A percentile compares a stretch with the other conserved stretches of the same genome.
Conservation (phyloP, 2,113 vertebrate genomes). For the Lathamus discolor region DNA sequence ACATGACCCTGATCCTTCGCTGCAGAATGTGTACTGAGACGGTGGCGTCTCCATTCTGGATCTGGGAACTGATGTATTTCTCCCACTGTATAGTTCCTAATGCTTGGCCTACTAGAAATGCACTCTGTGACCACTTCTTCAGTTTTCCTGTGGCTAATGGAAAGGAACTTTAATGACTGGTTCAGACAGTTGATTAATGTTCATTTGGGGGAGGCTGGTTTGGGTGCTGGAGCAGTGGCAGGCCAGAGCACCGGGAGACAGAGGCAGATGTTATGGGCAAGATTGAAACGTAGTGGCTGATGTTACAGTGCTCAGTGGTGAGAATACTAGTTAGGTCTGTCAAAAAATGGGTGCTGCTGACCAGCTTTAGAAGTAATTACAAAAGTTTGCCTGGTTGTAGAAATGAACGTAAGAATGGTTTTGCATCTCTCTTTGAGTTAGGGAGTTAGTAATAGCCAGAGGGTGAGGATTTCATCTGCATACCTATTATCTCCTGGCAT, state of each 20-base stretch:
- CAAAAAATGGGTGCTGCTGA: neutral
- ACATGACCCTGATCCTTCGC: neutral
- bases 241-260: neutral
- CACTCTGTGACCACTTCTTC: neutral
- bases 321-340: conserved; percentile 1
- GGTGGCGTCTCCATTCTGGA: neutral
- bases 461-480: conserved; percentile 16
- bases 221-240: neutral
- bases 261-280: neutral
- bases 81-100: neutral
- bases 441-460: conserved; percentile 17
- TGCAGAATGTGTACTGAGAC: neutral
- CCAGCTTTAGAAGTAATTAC: neutral
- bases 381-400: neutral
- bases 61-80: neutral
- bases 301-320: neutral
- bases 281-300: neutral
- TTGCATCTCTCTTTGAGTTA: neutral
- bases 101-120: neutral
- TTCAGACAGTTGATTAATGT: neutral
- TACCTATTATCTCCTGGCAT: conserved; percentile 4
- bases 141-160: neutral
- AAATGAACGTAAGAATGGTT: conserved; percentile 1
- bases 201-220: neutral
- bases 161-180: neutral